phyloP scores from a whole-genome alignment of 2,888 invertebrate genomes.

The Bhutanitis thaidina region DNA sequence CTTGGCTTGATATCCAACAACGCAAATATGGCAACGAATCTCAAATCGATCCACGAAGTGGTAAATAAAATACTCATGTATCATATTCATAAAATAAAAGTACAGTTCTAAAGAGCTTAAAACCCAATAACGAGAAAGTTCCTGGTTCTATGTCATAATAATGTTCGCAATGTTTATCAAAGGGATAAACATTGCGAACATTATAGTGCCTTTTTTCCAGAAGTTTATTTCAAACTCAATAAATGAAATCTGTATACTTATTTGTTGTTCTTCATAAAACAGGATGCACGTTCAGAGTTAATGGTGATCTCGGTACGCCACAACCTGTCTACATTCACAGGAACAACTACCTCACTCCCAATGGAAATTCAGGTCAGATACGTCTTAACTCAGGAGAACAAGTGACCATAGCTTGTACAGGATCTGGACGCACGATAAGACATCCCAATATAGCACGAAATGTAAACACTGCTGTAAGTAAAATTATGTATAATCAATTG shows the following conservation, averaged over 20 bases:
- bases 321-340: conserved; percentile 79
- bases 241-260: too few species aligned
- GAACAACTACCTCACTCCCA: conserved; percentile 46
- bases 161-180: too few species aligned
- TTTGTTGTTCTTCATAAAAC: neutral
- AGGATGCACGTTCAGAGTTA: conserved; percentile 68
- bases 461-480: conserved; percentile 47
- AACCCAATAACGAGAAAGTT: too few species aligned
- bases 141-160: too few species aligned
- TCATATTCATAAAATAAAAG: too few species aligned
- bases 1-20: conserved; percentile 56
- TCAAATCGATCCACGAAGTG: conserved; percentile 35
- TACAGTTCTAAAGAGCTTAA: too few species aligned
- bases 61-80: conserved; percentile 32
- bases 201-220: too few species aligned
- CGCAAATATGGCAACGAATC: conserved; percentile 39
- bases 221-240: too few species aligned
- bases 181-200: too few species aligned
- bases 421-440: conserved; percentile 45
- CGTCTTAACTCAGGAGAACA: conserved; percentile 48
- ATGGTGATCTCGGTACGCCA: conserved; percentile 74
- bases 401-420: conserved; percentile 54
- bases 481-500: neutral
- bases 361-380: conserved; percentile 52
- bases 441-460: conserved; percentile 47